These are phyloP conservation scores for Agrypnia vestita DNA, from an alignment of 1,140 invertebrate genomes.

Conservation along the genomic window DNA sequence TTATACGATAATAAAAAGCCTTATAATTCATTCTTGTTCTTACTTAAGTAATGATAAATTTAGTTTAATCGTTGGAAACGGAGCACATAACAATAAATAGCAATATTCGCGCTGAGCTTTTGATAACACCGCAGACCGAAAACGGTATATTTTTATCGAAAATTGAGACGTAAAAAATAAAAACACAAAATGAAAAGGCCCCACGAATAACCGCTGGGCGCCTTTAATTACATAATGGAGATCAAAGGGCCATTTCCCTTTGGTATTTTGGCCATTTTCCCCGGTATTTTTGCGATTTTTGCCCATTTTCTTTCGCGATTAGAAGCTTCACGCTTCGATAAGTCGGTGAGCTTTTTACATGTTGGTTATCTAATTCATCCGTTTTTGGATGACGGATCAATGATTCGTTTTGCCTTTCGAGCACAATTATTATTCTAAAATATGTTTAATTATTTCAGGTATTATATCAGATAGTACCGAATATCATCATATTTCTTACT, in stretches of 20 bases:
- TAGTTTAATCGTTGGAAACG: background rate
- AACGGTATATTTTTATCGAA: conserved; percentile 18
- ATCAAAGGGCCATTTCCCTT: conserved; percentile 24
- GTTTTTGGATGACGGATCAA: too few species aligned
- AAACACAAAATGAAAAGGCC: conserved; percentile 11
- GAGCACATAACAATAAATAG: conserved; percentile 17
- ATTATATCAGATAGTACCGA: too few species aligned
- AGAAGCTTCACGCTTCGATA: background rate
- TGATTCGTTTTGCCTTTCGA: too few species aligned
- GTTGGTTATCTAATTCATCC: too few species aligned
- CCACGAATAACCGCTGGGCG: conserved; percentile 19
- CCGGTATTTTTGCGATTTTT: conserved; percentile 1
- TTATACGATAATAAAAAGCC: too few species aligned
- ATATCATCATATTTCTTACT: too few species aligned
- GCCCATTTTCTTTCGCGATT: background rate
- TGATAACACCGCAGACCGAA: conserved; percentile 11
- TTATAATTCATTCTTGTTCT: too few species aligned
- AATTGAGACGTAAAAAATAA: conserved; percentile 21
- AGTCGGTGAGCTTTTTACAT: background rate
- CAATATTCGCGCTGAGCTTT: conserved; percentile 14
- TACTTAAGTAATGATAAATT: too few species aligned
- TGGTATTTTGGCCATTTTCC: conserved; percentile 2
- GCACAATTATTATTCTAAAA: too few species aligned
- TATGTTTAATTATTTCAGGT: too few species aligned
- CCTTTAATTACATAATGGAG: conserved; percentile 33